phyloP scores from a whole-genome alignment of 2,888 invertebrate species.

The Troides aeacus region DNA sequence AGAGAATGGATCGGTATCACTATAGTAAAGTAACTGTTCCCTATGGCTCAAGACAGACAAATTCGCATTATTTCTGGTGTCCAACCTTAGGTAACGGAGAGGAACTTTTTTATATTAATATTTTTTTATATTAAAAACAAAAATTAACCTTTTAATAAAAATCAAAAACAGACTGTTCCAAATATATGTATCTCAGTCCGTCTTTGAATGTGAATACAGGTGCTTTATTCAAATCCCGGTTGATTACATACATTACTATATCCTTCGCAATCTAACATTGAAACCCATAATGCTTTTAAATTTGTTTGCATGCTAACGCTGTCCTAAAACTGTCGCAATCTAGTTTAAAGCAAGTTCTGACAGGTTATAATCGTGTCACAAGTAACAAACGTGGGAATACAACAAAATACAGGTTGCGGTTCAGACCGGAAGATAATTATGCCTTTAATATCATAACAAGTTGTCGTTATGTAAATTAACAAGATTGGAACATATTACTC shows the following conservation, averaged over 20 bases:
- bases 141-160: too few species aligned
- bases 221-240: not conserved
- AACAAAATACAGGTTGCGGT: slow-evolving; percentile 35
- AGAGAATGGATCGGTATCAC: too few species aligned
- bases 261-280: slow-evolving; percentile 34
- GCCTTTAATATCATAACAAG: not conserved
- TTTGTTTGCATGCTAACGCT: slow-evolving; percentile 28
- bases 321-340: slow-evolving; percentile 30
- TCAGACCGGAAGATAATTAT: slow-evolving; percentile 51
- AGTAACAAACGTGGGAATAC: slow-evolving; percentile 60
- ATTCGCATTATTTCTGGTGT: too few species aligned
- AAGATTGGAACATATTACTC: not conserved
- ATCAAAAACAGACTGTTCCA: too few species aligned
- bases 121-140: too few species aligned
- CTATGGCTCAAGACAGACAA: too few species aligned
- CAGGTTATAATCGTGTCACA: slow-evolving; percentile 35
- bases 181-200: not conserved
- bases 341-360: slow-evolving; percentile 28
- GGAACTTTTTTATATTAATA: too few species aligned
- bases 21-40: too few species aligned
- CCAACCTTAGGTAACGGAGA: too few species aligned
- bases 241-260: not conserved
- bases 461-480: slow-evolving; percentile 34
- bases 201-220: not conserved
- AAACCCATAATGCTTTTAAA: not conserved